Base-by-base conservation (phyloP, 2,113 vertebrate genomes). In the Xyliphius kryptos region DNA sequence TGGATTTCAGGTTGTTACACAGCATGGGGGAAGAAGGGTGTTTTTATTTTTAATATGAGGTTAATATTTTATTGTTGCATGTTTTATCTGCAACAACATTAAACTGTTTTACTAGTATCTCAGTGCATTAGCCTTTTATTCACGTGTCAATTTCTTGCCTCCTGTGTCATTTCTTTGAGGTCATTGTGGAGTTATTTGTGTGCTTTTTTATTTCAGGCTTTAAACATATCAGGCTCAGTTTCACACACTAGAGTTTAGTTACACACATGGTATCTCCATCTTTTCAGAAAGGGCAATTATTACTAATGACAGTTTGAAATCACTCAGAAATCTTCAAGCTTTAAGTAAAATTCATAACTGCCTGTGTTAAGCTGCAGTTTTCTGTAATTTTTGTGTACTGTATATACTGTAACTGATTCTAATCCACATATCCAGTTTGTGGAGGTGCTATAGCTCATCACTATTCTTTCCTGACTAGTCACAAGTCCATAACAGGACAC, bases 111-210 rank as follows among this genome's bases (percentile, higher is more conserved):
- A 97, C 93, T 96, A 85, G 94, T 97, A 96, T 97, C 92, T 92
- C 92, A 97, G 92, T 99, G 95, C 94, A 95, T 97, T 97, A 97
- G 94, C 93, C 94, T 99, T 98, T 99, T 97, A 93, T 98, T 98
- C 93, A 95, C 92, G 96, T 99, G 92, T 99, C 95, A 92, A 97
- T 97, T 99, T 99, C 92, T 98, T 99, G 96, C 94, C 96, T 98
- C 96, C 94, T 78, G 95, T 99, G 94, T 99, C 95, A 90, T 94
- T 99, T 97, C 92, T 93, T 97, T 95, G 88, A 90, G 85, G 84
- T 91, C 80, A 88, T 87, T 83, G 83, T 83, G 81, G 82, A 85
- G n/a, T n/a, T n/a, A n/a, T n/a, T 72, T 88, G 77, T 89, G 76
- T 78, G 74, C 75, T 71, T 66, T 49, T 37, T 26, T 15, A 22